These are phyloP conservation scores for Eulemur rufifrons DNA, from an alignment of 2,113 vertebrate genomes.

Conservation along the genomic window DNA sequence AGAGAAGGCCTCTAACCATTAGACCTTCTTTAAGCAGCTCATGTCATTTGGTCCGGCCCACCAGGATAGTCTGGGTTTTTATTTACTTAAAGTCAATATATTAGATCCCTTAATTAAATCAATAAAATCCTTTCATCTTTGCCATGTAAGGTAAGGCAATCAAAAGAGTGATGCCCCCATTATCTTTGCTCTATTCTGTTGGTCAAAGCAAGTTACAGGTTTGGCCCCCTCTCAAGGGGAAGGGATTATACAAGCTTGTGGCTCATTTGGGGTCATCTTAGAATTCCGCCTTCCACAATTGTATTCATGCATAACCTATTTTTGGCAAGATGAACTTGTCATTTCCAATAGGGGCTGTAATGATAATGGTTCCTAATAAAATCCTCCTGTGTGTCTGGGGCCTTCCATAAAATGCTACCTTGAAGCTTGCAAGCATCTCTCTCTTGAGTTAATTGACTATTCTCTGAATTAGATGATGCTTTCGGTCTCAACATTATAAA, in stretches of 20 bases:
- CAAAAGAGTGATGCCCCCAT: not conserved
- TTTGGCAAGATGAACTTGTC: not conserved
- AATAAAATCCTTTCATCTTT: not conserved
- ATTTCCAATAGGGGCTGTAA: not conserved
- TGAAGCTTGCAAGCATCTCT: not conserved
- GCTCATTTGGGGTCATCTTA: not conserved
- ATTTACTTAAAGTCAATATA: not conserved
- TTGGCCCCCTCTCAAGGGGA: not conserved
- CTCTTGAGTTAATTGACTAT: not conserved
- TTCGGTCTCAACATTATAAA: not conserved
- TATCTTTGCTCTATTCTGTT: not conserved
- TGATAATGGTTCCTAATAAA: not conserved
- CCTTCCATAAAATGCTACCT: not conserved
- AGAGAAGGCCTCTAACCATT: not conserved
- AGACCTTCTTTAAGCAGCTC: not conserved
- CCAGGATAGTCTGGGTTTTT: not conserved
- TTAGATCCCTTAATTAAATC: not conserved
- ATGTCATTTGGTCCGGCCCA: not conserved
- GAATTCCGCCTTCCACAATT: not conserved
- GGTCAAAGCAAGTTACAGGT: not conserved
- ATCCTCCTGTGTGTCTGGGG: not conserved
- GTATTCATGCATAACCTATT: not conserved
- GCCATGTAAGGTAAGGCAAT: not conserved
- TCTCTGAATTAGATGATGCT: not conserved
- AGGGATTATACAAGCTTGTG: not conserved